phyloP scores from a whole-genome alignment of 2,888 invertebrate genomes.

The Sturmia bella region DNA sequence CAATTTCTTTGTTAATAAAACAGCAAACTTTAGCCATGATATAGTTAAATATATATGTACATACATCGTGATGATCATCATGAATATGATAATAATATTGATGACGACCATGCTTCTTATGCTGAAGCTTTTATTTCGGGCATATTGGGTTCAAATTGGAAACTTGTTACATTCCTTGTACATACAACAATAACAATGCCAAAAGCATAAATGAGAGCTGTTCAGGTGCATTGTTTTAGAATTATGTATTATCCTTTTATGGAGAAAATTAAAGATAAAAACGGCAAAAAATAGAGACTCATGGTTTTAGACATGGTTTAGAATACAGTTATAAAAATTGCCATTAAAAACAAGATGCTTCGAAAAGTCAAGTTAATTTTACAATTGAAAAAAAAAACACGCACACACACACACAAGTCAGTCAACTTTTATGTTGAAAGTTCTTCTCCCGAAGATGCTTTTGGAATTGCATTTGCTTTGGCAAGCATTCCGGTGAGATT shows the following conservation, averaged over 20 bases:
- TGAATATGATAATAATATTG: conserved; percentile 25
- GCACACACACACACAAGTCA: not conserved
- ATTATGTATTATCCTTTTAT: conserved; percentile 40
- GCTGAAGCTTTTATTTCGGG: conserved; percentile 33
- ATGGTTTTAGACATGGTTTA: conserved; percentile 21
- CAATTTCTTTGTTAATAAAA: conserved; percentile 52
- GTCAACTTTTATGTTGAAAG: too few relatives aligned
- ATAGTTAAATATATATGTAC: too few relatives aligned
- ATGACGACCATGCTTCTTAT: conserved; percentile 23
- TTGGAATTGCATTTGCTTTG: too few relatives aligned
- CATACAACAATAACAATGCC: conserved; percentile 1
- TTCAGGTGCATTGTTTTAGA: conserved; percentile 32
- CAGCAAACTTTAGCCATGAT: conserved; percentile 32
- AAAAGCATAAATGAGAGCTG: not conserved
- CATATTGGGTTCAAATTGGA: conserved; percentile 56
- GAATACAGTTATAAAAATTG: conserved; percentile 43
- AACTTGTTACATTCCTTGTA: conserved; percentile 54
- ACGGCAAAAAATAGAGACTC: conserved; percentile 22
- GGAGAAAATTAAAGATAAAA: conserved; percentile 13
- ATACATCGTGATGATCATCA: conserved; percentile 29
- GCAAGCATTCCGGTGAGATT: too few relatives aligned
- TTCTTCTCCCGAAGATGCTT: too few relatives aligned
- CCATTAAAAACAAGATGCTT: conserved; percentile 25
- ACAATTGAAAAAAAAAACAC: not conserved
- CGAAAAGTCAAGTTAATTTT: conserved; percentile 34